Percentiles rank a stretch among this genome's conserved stretches.
phyloP scores from a whole-genome alignment of 2,888 invertebrate species.

The Allolobophora icterica region DNA sequence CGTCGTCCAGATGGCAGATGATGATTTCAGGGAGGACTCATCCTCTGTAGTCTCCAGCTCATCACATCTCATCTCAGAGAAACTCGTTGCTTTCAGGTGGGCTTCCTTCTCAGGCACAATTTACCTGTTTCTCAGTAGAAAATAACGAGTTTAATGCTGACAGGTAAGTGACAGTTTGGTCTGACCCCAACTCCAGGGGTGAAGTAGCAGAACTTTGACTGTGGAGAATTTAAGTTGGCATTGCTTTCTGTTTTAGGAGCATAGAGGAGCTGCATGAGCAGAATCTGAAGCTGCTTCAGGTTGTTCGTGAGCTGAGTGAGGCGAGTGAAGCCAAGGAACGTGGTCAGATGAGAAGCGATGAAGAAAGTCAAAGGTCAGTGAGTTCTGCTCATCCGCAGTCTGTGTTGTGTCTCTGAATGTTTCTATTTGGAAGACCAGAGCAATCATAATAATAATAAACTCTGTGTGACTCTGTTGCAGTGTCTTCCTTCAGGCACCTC shows the following conservation, averaged over 20 bases:
- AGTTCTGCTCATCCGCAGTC: background rate
- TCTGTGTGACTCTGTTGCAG: background rate
- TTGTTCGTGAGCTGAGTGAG: constrained; percentile 83
- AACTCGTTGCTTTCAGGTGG: constrained; percentile 80
- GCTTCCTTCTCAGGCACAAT: background rate
- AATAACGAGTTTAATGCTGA: background rate
- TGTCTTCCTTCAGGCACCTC: no score
- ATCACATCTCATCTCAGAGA: constrained; percentile 74
- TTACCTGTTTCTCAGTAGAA: background rate
- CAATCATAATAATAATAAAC: no score
- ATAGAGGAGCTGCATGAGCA: constrained; percentile 87
- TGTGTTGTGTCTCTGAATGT: background rate
- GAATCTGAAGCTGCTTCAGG: constrained; percentile 82
- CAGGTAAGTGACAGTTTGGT: background rate
- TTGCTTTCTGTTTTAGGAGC: constrained; percentile 67
- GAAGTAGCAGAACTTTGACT: background rate
- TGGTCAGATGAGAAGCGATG: background rate
- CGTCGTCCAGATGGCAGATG: constrained; percentile 42
- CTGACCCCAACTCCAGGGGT: background rate
- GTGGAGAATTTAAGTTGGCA: no score
- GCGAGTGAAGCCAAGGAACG: constrained; percentile 83
- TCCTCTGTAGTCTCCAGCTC: constrained; percentile 58
- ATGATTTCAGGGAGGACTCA: constrained; percentile 51
- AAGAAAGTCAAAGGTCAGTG: background rate
- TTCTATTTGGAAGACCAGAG: background rate